A percentile compares a stretch with the other conserved stretches of the same genome.
Conservation (phyloP, 2,113 vertebrate species). For the Nyctereutes procyonoides region DNA sequence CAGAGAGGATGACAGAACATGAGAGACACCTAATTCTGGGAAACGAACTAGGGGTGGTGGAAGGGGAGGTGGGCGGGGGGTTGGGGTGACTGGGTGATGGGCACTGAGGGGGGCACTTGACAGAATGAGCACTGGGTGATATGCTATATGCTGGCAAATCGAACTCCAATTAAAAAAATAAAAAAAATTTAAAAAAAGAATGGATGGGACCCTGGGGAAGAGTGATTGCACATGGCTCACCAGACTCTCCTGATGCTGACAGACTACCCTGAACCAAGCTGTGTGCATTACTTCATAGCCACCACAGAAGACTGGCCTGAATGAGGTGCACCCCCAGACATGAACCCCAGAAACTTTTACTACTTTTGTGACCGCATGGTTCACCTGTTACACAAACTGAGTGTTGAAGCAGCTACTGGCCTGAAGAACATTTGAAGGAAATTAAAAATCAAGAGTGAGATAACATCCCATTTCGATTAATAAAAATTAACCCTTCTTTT, state of each 20-base stretch:
- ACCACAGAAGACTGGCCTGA: neutral
- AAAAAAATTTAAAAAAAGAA: neutral
- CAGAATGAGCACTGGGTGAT: too few relatives aligned
- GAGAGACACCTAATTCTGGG: too few relatives aligned
- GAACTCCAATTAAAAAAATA: too few relatives aligned
- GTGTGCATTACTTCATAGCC: neutral
- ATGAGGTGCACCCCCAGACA: neutral
- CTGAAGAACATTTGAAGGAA: neutral
- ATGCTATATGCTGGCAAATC: too few relatives aligned
- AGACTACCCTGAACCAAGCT: neutral
- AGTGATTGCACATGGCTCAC: neutral
- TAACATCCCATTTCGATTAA: neutral
- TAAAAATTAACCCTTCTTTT: neutral
- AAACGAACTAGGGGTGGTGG: too few relatives aligned
- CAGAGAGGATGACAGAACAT: too few relatives aligned
- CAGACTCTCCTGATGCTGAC: neutral
- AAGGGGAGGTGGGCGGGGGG: too few relatives aligned
- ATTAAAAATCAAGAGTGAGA: neutral
- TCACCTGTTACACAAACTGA: neutral
- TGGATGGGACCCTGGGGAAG: neutral
- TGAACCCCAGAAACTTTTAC: neutral
- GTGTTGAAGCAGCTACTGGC: neutral
- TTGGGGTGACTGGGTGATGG: too few relatives aligned
- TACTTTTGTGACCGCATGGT: neutral
- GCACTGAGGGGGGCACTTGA: too few relatives aligned